These are phyloP conservation scores for Thripadectes ignobilis DNA, from an alignment of 2,797 vertebrate species.

Conservation along the genomic window DNA sequence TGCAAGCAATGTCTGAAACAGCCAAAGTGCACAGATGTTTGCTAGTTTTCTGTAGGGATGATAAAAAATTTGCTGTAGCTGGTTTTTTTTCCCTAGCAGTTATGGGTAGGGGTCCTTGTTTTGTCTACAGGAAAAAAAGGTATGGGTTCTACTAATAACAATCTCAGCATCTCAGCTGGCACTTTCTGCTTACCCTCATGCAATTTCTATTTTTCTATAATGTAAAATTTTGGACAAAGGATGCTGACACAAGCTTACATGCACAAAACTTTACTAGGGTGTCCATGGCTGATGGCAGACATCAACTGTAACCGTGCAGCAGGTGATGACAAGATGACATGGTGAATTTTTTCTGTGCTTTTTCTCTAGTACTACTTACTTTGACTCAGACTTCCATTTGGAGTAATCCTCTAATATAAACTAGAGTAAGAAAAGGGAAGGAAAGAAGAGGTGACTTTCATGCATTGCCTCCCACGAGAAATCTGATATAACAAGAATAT, in stretches of 20 bases:
- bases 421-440: background rate
- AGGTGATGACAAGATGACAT: background rate
- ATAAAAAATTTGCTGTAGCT: background rate
- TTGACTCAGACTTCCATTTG: background rate
- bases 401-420: background rate
- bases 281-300: background rate
- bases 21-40: background rate
- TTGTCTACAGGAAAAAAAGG: background rate
- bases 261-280: background rate
- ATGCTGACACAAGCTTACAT: conserved; percentile 38
- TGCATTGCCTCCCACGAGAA: background rate
- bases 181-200: background rate
- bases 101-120: background rate
- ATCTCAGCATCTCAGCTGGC: background rate
- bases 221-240: background rate
- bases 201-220: background rate
- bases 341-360: background rate
- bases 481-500: background rate
- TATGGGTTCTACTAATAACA: background rate
- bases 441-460: background rate
- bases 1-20: background rate
- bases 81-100: background rate
- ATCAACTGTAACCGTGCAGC: background rate
- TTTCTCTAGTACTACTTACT: background rate
- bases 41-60: background rate